phyloP scores from a whole-genome alignment of 1,140 invertebrate genomes.

The Triops cancriformis region DNA sequence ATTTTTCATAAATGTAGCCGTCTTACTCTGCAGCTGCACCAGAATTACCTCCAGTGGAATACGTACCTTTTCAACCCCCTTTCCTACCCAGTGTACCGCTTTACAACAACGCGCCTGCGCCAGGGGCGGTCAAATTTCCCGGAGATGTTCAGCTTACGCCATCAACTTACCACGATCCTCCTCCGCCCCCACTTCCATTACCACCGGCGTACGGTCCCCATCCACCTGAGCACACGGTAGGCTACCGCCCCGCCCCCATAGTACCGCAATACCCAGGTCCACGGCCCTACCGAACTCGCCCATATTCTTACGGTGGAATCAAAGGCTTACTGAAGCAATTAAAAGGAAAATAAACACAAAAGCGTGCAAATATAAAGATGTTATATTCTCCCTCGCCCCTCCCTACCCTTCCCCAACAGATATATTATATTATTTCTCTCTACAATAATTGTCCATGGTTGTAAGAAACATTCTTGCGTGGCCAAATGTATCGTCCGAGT shows the following conservation, averaged over 20 bases:
- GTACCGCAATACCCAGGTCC: not conserved
- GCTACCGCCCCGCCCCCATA: not conserved
- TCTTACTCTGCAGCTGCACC: not conserved
- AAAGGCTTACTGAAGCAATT: not conserved
- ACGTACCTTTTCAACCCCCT: not conserved
- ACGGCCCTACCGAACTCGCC: not conserved
- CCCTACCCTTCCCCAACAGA: not conserved
- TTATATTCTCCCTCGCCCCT: too few species aligned
- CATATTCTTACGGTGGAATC: not conserved
- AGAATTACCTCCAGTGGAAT: not conserved
- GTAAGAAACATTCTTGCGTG: not conserved
- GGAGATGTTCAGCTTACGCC: not conserved
- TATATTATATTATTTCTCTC: not conserved
- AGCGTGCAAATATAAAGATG: not conserved
- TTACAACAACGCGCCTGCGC: not conserved
- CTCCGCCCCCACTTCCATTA: not conserved
- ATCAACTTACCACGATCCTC: not conserved
- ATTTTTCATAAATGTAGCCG: not conserved
- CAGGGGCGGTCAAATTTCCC: not conserved
- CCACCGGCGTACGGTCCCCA: not conserved
- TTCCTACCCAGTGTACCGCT: not conserved
- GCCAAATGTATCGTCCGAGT: not conserved
- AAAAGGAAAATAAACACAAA: not conserved
- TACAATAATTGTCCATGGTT: not conserved
- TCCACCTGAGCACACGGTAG: not conserved